Evolutionary conservation across 2,888 invertebrate genomes (phyloP).

Genomic region (Mallateleia sp.): DNA sequence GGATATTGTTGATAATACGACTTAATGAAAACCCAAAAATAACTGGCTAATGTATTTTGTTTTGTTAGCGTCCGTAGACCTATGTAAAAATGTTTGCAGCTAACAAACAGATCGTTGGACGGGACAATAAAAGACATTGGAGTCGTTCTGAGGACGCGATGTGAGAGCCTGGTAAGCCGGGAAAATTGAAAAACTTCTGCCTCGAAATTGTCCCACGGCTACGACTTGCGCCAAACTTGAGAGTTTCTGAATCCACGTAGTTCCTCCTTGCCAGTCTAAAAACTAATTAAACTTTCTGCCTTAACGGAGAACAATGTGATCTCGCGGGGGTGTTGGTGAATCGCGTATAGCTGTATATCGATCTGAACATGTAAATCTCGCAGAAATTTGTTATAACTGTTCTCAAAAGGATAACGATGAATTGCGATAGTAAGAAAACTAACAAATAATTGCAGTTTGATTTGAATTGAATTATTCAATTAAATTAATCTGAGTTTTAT

Average conservation of each 20-base stretch:
- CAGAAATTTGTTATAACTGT: background rate
- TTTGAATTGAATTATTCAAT: too few relatives aligned
- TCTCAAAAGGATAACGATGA: too few relatives aligned
- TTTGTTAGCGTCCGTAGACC: slow-evolving; percentile 27
- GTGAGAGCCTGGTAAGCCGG: slow-evolving; percentile 81
- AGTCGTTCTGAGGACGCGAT: slow-evolving; percentile 74
- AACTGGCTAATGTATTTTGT: slow-evolving; percentile 42
- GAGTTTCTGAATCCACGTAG: slow-evolving; percentile 61
- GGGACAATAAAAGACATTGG: slow-evolving; percentile 81
- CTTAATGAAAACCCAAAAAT: slow-evolving; percentile 56
- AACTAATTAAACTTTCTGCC: slow-evolving; percentile 89
- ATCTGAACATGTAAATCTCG: background rate
- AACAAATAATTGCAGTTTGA: too few relatives aligned
- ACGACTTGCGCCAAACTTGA: slow-evolving; percentile 86
- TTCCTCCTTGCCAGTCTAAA: slow-evolving; percentile 85
- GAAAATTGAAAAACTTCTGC: slow-evolving; percentile 89
- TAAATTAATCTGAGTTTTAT: too few relatives aligned
- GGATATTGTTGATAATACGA: slow-evolving; percentile 66
- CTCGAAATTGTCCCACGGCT: slow-evolving; percentile 87
- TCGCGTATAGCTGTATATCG: background rate
- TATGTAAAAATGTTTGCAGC: slow-evolving; percentile 55
- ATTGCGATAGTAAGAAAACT: too few relatives aligned
- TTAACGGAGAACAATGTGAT: slow-evolving; percentile 78
- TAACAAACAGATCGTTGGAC: slow-evolving; percentile 81
- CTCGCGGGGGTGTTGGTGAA: slow-evolving; percentile 26